These are phyloP conservation scores for Agelaius tricolor DNA, from an alignment of 2,113 vertebrate genomes.

Conservation along the genomic window DNA sequence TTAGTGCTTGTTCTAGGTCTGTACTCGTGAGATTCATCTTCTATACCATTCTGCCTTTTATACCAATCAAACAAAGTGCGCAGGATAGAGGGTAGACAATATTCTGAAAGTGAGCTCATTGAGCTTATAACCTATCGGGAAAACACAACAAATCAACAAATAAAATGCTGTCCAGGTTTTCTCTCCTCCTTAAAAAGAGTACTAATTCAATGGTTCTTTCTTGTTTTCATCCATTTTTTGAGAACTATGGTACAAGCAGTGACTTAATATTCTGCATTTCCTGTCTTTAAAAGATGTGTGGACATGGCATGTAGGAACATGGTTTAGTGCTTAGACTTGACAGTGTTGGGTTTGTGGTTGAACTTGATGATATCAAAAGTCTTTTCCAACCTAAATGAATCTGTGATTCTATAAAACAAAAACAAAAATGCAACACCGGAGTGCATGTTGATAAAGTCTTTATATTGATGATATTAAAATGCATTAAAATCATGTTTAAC, in stretches of 20 bases:
- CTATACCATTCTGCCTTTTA: constrained; percentile 96
- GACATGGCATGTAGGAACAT: accelerated
- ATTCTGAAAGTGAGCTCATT: constrained; percentile 98
- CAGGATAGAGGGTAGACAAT: constrained; percentile 95
- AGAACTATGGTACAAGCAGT: neutral
- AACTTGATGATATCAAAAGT: neutral
- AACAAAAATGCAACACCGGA: neutral
- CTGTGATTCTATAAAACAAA: neutral
- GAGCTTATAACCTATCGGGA: constrained; percentile 88
- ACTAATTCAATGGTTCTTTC: neutral
- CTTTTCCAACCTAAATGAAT: neutral
- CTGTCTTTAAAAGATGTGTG: neutral
- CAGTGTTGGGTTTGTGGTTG: neutral
- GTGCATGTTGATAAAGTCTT: neutral
- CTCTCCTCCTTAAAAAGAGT: neutral
- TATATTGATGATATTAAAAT: neutral
- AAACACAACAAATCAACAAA: neutral
- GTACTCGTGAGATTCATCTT: constrained; percentile 98
- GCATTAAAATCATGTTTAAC: neutral
- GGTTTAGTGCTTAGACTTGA: neutral
- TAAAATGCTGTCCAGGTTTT: neutral
- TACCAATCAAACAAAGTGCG: constrained; percentile 98
- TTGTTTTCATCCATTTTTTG: neutral
- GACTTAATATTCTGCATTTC: neutral
- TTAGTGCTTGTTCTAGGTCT: constrained; percentile 96